Percentiles rank a stretch among this genome's conserved stretches.
Evolutionary conservation across 2,113 vertebrate species (phyloP).

Genomic region (Microtus montanus): DNA sequence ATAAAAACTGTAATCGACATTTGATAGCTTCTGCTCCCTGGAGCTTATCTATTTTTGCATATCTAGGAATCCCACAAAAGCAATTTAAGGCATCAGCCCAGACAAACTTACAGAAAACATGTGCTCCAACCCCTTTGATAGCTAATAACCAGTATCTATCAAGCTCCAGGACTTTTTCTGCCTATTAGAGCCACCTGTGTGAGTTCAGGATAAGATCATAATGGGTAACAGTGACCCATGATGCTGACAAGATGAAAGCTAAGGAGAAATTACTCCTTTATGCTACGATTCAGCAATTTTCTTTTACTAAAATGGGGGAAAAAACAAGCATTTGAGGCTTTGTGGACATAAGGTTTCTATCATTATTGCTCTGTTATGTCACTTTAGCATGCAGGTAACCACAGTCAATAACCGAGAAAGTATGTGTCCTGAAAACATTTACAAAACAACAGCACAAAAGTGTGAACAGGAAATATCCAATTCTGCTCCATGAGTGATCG

Average conservation of each 20-base stretch:
- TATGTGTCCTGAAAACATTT: not conserved
- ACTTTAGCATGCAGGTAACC: not conserved
- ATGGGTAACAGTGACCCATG: not conserved
- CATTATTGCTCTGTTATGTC: not conserved
- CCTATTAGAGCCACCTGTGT: fast-evolving
- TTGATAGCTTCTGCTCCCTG: not conserved
- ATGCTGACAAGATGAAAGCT: not conserved
- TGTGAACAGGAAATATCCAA: not conserved
- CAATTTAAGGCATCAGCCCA: not conserved
- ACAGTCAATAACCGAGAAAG: not conserved
- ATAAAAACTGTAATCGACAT: not conserved
- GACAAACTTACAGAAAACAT: not conserved
- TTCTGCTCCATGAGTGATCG: not conserved
- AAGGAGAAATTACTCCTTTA: not conserved
- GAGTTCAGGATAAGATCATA: not conserved
- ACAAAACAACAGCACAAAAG: not conserved
- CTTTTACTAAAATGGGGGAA: not conserved
- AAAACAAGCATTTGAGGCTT: not conserved
- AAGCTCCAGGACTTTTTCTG: not conserved
- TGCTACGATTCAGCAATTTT: not conserved
- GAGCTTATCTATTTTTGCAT: not conserved
- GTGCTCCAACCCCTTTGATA: not conserved
- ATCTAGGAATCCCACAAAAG: not conserved
- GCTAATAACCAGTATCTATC: not conserved
- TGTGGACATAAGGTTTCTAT: not conserved